Evolutionary conservation across 2,797 vertebrate species (phyloP).

Genomic region (Hapalemur alaotrensis): DNA sequence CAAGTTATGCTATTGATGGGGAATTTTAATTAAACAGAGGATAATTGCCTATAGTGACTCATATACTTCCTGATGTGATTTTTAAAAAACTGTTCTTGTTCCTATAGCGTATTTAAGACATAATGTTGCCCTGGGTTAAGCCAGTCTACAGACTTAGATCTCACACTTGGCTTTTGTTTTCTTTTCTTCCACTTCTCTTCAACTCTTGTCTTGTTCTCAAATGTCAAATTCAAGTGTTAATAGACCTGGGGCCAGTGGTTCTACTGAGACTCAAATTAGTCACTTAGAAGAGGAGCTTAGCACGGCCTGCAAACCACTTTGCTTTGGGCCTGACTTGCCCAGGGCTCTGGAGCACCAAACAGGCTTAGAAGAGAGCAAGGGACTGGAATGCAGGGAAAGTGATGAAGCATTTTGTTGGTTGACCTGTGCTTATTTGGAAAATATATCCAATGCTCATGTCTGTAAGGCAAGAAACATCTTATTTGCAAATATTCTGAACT

Average conservation of each 20-base stretch:
- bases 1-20: conserved; percentile 2
- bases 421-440: not conserved
- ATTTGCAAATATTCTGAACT: not conserved
- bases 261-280: not conserved
- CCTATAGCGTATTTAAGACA: not conserved
- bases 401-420: not conserved
- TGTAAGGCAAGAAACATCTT: not conserved
- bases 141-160: not conserved
- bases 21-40: conserved; percentile 62
- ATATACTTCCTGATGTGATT: conserved; percentile 15
- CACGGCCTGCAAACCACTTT: not conserved
- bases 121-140: not conserved
- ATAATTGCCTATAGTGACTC: conserved; percentile 35
- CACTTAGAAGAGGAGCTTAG: not conserved
- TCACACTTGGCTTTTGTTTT: not conserved
- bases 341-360: not conserved
- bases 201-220: conserved; percentile 15
- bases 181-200: not conserved
- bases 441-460: not conserved
- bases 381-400: not conserved
- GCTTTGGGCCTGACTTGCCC: not conserved
- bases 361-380: not conserved
- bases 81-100: not conserved
- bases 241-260: not conserved
- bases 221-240: conserved; percentile 25